Percentiles rank a stretch among this genome's conserved stretches.
These are phyloP conservation scores for Emys orbicularis DNA, from an alignment of 2,797 vertebrate genomes.

Conservation along the genomic window DNA sequence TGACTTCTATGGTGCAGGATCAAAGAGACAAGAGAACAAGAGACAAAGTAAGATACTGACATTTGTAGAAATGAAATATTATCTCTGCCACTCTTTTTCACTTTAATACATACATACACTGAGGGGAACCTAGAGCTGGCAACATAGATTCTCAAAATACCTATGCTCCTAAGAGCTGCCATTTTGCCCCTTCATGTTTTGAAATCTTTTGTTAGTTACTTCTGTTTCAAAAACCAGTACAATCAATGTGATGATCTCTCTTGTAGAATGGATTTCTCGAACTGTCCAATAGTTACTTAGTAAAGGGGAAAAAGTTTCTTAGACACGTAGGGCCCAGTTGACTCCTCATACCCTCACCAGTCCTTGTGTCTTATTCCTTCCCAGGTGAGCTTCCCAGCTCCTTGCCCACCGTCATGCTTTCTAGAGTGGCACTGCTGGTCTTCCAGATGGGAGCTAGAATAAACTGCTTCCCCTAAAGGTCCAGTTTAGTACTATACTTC, in stretches of 20 bases:
- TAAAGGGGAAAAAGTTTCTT: neutral
- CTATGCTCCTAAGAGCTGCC: neutral
- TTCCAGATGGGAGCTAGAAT: neutral
- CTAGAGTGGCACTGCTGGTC: too few relatives aligned
- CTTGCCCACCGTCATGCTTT: neutral
- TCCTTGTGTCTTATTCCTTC: rapidly evolving
- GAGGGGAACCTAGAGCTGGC: neutral
- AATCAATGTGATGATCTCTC: neutral
- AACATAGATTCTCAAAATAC: neutral
- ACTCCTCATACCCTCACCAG: neutral
- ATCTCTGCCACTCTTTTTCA: neutral
- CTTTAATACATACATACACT: rapidly evolving
- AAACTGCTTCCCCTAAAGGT: slow-evolving; percentile 54
- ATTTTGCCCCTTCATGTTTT: neutral
- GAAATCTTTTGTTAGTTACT: neutral
- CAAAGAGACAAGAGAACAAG: neutral
- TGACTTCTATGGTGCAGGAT: neutral
- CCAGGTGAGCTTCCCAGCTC: rapidly evolving
- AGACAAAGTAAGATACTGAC: neutral
- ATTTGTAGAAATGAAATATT: neutral
- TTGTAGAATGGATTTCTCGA: neutral
- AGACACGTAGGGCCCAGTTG: neutral
- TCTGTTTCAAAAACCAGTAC: slow-evolving; percentile 2
- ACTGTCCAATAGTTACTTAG: neutral
- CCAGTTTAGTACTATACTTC: neutral